Evolutionary conservation across 2,888 invertebrate species (phyloP).

Genomic region (Euphydryas editha): DNA sequence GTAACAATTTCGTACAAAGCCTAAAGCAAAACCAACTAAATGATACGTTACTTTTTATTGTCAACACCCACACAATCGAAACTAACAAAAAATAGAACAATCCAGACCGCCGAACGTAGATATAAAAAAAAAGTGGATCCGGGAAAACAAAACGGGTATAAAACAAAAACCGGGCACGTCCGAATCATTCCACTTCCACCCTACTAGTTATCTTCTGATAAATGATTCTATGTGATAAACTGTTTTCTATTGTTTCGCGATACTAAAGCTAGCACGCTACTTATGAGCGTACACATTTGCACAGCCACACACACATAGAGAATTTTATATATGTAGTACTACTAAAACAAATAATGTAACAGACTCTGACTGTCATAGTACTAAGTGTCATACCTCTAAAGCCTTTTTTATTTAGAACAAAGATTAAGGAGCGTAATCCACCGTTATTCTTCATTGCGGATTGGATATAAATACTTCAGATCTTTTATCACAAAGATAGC

Average conservation of each 20-base stretch:
- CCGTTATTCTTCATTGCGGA: too few species aligned
- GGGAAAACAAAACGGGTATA: conserved; percentile 48
- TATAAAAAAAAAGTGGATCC: conserved; percentile 27
- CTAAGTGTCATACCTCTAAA: too few species aligned
- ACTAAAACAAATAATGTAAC: neutral
- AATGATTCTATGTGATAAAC: conserved; percentile 57
- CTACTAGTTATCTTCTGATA: conserved; percentile 79
- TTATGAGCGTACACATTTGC: neutral
- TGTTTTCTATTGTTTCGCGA: conserved; percentile 6
- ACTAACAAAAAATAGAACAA: neutral
- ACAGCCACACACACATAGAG: neutral
- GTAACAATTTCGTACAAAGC: neutral
- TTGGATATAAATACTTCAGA: too few species aligned
- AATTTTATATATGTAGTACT: neutral
- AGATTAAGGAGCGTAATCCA: too few species aligned
- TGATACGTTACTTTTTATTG: neutral
- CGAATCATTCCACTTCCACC: conserved; percentile 69
- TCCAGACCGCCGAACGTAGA: neutral
- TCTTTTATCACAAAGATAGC: too few species aligned
- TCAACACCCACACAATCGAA: neutral
- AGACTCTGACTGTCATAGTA: too few species aligned
- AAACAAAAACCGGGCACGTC: conserved; percentile 58
- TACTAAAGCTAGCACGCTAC: neutral
- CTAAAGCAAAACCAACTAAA: neutral
- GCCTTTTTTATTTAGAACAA: too few species aligned